phyloP scores from a whole-genome alignment of 2,113 vertebrate species.

The Anoura caudifer region DNA sequence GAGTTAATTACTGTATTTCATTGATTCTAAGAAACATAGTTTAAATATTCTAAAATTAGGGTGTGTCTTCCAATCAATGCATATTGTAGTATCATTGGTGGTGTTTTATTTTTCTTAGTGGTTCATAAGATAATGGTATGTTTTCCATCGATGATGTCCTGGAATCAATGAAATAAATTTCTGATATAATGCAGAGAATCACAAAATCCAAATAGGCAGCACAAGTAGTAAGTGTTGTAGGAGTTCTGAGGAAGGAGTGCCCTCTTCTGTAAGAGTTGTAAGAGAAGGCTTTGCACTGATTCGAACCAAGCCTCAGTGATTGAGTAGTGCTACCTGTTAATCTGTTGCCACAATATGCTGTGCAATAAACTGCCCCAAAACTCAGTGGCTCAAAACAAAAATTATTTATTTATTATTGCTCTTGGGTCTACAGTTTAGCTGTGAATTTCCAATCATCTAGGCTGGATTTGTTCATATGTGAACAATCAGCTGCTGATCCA shows the following conservation, averaged over 20 bases:
- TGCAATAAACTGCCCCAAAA: background rate
- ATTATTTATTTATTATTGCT: background rate
- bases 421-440: background rate
- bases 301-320: background rate
- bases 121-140: background rate
- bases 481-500: background rate
- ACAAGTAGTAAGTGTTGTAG: background rate
- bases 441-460: background rate
- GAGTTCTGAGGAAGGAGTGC: background rate
- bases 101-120: constrained; percentile 4
- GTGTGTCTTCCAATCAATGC: background rate
- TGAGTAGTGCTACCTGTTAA: background rate
- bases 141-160: background rate
- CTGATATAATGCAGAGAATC: background rate
- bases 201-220: background rate
- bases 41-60: constrained; percentile 39
- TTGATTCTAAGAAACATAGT: constrained; percentile 10
- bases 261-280: background rate
- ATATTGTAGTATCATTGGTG: background rate
- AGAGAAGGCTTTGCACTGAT: background rate
- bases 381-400: background rate
- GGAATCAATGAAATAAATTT: background rate
- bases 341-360: background rate
- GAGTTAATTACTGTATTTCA: background rate
- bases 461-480: background rate